Evolutionary conservation across 2,888 invertebrate genomes (phyloP).

Genomic region (Operophtera brumata): DNA sequence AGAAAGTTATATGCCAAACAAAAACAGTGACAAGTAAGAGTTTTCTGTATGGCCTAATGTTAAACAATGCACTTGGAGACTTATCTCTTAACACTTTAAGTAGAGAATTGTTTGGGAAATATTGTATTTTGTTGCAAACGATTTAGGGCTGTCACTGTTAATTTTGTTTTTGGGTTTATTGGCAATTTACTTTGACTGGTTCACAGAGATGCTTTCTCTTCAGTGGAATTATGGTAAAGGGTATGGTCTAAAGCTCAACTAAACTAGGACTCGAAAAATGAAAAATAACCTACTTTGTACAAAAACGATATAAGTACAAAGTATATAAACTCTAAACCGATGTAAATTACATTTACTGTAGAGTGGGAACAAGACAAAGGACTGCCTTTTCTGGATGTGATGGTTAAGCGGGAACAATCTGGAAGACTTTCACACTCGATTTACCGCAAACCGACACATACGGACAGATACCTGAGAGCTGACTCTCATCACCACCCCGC

Average conservation of each 20-base stretch:
- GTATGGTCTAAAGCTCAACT: neutral
- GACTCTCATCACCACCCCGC: no score
- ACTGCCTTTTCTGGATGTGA: no score
- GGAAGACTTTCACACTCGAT: no score
- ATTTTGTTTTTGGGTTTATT: neutral
- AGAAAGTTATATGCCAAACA: slow-evolving; percentile 40
- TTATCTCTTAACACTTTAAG: slow-evolving; percentile 24
- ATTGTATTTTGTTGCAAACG: slow-evolving; percentile 14
- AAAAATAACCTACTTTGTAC: no score
- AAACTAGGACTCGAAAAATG: no score
- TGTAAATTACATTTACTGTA: no score
- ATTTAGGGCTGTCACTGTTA: slow-evolving; percentile 24
- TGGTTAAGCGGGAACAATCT: no score
- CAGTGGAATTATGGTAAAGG: neutral
- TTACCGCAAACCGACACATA: no score
- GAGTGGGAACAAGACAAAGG: no score
- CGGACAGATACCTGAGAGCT: no score
- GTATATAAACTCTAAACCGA: no score
- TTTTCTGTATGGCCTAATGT: neutral
- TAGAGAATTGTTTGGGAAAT: slow-evolving; percentile 16
- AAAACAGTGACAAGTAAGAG: slow-evolving; percentile 37
- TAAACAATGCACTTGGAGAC: neutral
- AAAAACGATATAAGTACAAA: no score
- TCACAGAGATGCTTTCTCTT: neutral
- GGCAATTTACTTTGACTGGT: neutral